A percentile compares a stretch with the other conserved stretches of the same genome.
Evolutionary conservation across 2,888 invertebrate genomes (phyloP).

Genomic region (Macrosiphum euphorbiae): DNA sequence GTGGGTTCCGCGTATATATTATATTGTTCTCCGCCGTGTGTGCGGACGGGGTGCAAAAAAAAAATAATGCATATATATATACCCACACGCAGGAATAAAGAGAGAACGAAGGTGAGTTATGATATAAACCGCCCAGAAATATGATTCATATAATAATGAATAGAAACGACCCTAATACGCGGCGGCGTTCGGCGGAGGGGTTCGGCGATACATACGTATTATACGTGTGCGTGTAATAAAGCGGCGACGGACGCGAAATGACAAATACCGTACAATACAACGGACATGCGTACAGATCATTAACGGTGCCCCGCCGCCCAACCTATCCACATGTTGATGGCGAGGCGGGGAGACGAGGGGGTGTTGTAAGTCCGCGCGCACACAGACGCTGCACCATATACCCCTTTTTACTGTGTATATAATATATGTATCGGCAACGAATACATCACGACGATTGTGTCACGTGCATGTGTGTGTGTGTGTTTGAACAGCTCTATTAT

Average conservation of each 20-base stretch:
- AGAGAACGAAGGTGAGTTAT: slow-evolving; percentile 53
- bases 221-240: slow-evolving; percentile 37
- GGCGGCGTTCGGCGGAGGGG: slow-evolving; percentile 43
- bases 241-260: slow-evolving; percentile 55
- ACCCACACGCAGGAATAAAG: not conserved
- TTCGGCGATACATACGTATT: not conserved
- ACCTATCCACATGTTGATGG: not conserved
- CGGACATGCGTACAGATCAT: slow-evolving; percentile 63
- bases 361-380: slow-evolving; percentile 10
- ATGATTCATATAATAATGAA: slow-evolving; percentile 62
- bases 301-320: slow-evolving; percentile 14
- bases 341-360: not conserved
- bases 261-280: slow-evolving; percentile 54
- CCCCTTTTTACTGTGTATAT: slow-evolving; percentile 42
- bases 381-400: not conserved
- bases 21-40: slow-evolving; percentile 33
- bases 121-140: slow-evolving; percentile 65
- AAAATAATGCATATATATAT: not conserved
- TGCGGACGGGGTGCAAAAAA: not conserved
- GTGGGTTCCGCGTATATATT: slow-evolving; percentile 35
- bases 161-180: slow-evolving; percentile 56
- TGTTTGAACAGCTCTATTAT: slow-evolving; percentile 59
- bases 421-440: not conserved
- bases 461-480: not conserved
- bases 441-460: slow-evolving; percentile 26